Evolutionary conservation across 2,797 vertebrate species (phyloP).

Genomic region (Protosalanx chinensis): DNA sequence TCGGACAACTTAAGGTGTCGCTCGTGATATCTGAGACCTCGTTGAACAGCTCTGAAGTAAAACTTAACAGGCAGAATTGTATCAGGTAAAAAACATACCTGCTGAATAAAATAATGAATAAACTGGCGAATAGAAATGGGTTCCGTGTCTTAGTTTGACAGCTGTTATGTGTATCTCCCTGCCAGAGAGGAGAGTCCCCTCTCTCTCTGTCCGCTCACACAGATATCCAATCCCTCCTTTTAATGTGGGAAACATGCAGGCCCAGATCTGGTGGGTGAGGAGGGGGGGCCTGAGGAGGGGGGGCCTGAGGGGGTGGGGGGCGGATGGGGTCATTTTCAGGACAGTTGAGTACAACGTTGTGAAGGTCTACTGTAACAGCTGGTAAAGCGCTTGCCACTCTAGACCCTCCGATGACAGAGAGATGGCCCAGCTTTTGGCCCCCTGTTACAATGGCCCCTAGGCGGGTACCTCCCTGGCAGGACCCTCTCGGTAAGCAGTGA

Average conservation of each 20-base stretch:
- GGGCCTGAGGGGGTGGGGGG: neutral
- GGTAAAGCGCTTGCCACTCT: neutral
- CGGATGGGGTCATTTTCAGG: slow-evolving; percentile 1
- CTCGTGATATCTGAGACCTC: neutral
- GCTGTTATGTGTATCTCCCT: too few species aligned
- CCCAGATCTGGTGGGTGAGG: neutral
- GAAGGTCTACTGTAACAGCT: neutral
- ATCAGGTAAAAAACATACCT: too few species aligned
- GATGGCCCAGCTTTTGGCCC: slow-evolving; percentile 3
- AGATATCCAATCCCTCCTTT: neutral
- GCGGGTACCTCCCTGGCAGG: neutral
- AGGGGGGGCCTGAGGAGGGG: too few species aligned
- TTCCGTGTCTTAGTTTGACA: too few species aligned
- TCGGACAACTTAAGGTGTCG: neutral
- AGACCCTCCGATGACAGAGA: slow-evolving; percentile 6
- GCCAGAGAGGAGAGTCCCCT: neutral
- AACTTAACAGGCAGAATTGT: neutral
- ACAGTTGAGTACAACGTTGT: neutral
- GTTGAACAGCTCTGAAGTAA: neutral
- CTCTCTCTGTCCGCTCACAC: slow-evolving; percentile 2
- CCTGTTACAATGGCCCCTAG: neutral
- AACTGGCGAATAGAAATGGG: too few species aligned
- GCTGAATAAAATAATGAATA: too few species aligned
- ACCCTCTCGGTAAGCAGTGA: slow-evolving; percentile 30
- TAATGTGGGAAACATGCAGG: neutral